These are phyloP conservation scores for Phyllotreta cruciferae DNA, from an alignment of 2,888 invertebrate species.

Conservation along the genomic window DNA sequence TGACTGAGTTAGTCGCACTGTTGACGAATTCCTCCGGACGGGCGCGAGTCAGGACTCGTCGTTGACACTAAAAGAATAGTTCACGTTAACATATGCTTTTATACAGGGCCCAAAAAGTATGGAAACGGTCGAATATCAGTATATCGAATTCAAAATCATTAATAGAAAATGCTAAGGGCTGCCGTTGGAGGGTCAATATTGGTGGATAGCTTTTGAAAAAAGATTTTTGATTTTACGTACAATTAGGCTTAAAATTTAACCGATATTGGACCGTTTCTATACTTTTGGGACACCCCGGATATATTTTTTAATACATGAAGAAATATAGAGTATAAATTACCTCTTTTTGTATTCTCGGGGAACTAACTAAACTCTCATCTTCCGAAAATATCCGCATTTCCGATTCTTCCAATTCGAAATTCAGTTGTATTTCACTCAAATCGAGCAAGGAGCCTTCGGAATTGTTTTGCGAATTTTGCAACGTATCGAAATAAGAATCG, in stretches of 20 bases:
- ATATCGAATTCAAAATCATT: no score
- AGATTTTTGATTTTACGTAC: no score
- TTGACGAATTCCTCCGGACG: constrained; percentile 64
- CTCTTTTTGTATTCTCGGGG: constrained; percentile 63
- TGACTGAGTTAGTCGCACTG: constrained; percentile 63
- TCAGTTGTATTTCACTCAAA: constrained; percentile 82
- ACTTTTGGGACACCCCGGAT: no score
- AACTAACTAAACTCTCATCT: constrained; percentile 75
- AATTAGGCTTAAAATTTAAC: no score
- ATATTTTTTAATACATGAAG: no score
- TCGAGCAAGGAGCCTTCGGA: constrained; percentile 65
- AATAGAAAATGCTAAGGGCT: no score
- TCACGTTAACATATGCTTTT: neutral
- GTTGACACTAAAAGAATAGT: constrained; percentile 57
- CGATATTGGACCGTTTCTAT: no score
- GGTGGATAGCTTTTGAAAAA: no score
- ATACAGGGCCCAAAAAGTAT: no score
- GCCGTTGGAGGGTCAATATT: no score
- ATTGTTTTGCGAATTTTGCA: constrained; percentile 65
- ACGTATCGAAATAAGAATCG: constrained; percentile 91
- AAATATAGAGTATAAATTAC: constrained; percentile 46
- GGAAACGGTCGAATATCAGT: no score
- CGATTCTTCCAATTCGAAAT: constrained; percentile 84
- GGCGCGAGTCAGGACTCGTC: constrained; percentile 62
- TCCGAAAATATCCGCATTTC: constrained; percentile 91